These are phyloP conservation scores for Sisor rabdophorus DNA, from an alignment of 2,113 vertebrate species.

Conservation along the genomic window DNA sequence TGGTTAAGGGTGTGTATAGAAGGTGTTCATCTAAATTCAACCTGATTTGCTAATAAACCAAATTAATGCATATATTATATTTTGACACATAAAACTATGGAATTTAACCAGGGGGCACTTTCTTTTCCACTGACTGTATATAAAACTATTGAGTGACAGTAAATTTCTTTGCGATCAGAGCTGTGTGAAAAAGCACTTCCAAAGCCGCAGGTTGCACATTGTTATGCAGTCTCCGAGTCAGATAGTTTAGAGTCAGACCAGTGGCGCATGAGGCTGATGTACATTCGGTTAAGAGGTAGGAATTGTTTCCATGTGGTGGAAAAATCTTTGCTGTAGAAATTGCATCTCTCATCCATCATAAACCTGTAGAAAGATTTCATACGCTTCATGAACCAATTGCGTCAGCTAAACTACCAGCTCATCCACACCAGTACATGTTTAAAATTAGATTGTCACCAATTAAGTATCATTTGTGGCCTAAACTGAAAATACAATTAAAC, in stretches of 20 bases:
- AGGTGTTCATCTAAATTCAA: no score
- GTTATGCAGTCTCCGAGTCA: neutral
- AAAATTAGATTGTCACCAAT: neutral
- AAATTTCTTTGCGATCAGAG: neutral
- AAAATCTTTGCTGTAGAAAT: neutral
- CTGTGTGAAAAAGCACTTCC: neutral
- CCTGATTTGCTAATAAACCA: no score
- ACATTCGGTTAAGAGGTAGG: neutral
- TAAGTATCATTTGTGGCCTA: neutral
- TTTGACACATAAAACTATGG: no score
- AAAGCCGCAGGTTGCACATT: neutral
- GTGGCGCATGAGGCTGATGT: neutral
- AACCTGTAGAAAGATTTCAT: neutral
- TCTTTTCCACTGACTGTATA: no score
- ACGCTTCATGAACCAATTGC: neutral
- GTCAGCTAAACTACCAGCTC: neutral
- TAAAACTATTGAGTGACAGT: neutral
- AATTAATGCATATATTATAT: no score
- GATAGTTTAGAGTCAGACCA: constrained; percentile 1
- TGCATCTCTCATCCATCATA: neutral
- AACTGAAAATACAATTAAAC: no score
- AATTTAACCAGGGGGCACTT: no score
- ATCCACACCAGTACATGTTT: neutral
- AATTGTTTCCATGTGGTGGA: neutral
- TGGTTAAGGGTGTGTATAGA: no score